Percentiles rank a stretch among this genome's conserved stretches.
Evolutionary conservation across 2,113 vertebrate genomes (phyloP).

Genomic region (Varanus salvator): DNA sequence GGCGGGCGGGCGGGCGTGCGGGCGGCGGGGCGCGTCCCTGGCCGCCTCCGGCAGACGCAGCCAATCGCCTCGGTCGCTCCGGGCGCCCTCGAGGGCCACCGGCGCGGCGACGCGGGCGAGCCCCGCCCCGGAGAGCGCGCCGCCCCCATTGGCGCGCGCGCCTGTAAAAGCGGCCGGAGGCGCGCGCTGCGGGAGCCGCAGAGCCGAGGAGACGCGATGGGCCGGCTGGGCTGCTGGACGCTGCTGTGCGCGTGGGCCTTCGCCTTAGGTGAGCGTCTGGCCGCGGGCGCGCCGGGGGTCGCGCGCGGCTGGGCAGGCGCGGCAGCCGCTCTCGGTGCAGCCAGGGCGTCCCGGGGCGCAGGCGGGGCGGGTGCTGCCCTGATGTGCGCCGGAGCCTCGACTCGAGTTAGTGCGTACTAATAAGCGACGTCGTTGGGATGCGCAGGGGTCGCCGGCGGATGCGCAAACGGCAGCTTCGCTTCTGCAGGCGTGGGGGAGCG

Average conservation of each 20-base stretch:
- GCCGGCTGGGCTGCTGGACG: background rate
- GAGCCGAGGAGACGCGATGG: background rate
- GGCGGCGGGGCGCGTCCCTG: too few relatives aligned
- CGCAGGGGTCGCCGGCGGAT: too few relatives aligned
- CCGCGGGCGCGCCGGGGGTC: background rate
- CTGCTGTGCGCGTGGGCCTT: background rate
- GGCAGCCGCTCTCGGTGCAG: too few relatives aligned
- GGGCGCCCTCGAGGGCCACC: too few relatives aligned
- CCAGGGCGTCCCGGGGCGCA: too few relatives aligned
- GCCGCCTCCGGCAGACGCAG: too few relatives aligned
- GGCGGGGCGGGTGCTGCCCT: background rate
- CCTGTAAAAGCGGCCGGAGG: background rate
- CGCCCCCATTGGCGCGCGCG: background rate
- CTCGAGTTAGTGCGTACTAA: background rate
- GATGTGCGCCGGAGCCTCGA: background rate
- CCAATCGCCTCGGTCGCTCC: background rate
- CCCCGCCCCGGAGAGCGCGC: background rate
- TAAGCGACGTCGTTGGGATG: background rate
- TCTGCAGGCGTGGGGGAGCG: too few relatives aligned
- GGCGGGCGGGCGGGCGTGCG: too few relatives aligned
- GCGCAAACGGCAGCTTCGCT: too few relatives aligned
- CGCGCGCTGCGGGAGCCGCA: too few relatives aligned
- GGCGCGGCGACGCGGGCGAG: too few relatives aligned
- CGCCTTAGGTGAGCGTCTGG: background rate
- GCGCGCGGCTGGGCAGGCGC: too few relatives aligned